Evolutionary conservation across 2,113 vertebrate species (phyloP).

Genomic region (Patagioenas fasciata): DNA sequence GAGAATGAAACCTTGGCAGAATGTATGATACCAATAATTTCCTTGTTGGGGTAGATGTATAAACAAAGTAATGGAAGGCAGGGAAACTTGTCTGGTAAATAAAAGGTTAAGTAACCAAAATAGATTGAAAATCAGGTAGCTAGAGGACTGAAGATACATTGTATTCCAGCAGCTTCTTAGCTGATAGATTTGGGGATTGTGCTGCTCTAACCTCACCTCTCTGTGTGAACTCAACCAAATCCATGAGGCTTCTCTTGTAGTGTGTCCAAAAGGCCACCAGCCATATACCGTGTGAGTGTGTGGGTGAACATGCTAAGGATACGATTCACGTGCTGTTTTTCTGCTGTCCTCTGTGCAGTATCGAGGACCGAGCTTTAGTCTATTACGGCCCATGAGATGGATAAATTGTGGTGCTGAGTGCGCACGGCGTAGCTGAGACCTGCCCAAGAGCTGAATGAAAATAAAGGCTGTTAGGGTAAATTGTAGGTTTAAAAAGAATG

Average conservation of each 20-base stretch:
- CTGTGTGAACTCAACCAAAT: neutral
- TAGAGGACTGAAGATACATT: neutral
- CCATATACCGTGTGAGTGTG: neutral
- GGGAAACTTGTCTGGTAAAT: neutral
- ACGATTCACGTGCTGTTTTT: neutral
- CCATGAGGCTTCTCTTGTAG: neutral
- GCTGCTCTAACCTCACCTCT: neutral
- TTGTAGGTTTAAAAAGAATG: neutral
- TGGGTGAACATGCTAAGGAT: neutral
- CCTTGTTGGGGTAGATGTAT: neutral
- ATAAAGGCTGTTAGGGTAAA: neutral
- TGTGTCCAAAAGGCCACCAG: neutral
- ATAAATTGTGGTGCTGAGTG: neutral
- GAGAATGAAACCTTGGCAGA: neutral
- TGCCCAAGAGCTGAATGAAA: neutral
- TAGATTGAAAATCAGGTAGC: neutral
- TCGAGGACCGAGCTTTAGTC: neutral
- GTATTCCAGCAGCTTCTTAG: neutral
- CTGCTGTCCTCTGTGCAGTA: neutral
- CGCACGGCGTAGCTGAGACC: neutral
- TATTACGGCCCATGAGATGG: rapidly evolving
- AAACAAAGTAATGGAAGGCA: neutral
- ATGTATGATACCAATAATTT: neutral
- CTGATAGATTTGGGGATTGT: neutral
- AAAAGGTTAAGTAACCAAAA: neutral